Percentiles rank a stretch among this genome's conserved stretches.
These are phyloP conservation scores for Paedocypris micromegethes DNA, from an alignment of 2,797 vertebrate species.

Conservation along the genomic window DNA sequence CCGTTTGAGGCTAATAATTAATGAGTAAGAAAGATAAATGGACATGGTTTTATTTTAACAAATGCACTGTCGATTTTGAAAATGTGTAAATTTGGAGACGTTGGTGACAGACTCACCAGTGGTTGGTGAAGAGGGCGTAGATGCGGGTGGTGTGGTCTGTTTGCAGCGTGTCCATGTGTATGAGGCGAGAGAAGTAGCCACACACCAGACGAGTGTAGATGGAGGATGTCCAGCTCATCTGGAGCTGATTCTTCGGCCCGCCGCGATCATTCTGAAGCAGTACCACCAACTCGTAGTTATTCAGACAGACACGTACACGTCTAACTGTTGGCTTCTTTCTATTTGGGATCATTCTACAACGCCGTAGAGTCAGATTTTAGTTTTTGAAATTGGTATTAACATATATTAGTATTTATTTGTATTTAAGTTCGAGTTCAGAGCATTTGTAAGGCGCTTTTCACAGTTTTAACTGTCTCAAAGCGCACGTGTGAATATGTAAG, in stretches of 20 bases:
- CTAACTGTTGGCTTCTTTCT: neutral
- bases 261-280: conserved; percentile 60
- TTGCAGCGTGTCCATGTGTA: conserved; percentile 54
- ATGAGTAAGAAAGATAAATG: too few species aligned
- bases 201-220: conserved; percentile 64
- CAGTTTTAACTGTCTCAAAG: too few species aligned
- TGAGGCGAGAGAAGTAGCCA: conserved; percentile 60
- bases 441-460: too few species aligned
- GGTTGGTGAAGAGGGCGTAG: conserved; percentile 69
- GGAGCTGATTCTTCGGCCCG: conserved; percentile 57
- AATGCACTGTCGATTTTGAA: neutral
- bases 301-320: neutral
- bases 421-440: too few species aligned
- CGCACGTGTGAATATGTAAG: too few species aligned
- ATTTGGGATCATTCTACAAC: neutral
- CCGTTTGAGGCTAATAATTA: too few species aligned
- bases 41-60: neutral
- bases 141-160: conserved; percentile 48
- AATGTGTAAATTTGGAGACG: neutral
- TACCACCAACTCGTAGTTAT: neutral
- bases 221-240: conserved; percentile 66
- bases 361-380: too few species aligned
- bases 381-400: too few species aligned
- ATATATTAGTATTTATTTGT: too few species aligned
- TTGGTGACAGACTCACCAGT: conserved; percentile 56